A percentile compares a stretch with the other conserved stretches of the same genome.
phyloP scores from a whole-genome alignment of 2,113 vertebrate species.

The Brevimyrus niger region DNA sequence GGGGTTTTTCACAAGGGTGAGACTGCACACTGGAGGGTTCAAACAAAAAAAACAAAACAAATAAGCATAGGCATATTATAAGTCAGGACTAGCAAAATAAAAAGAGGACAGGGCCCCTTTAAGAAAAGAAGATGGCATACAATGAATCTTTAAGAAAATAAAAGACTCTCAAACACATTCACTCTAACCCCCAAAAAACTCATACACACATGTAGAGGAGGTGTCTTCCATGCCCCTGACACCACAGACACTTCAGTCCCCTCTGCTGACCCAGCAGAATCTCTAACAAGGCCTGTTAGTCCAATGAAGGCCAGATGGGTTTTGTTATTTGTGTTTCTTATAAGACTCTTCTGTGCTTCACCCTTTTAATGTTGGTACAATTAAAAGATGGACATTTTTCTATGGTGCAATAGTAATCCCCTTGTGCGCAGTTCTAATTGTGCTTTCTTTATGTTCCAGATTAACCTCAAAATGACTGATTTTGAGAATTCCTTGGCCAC shows the following conservation, averaged over 20 bases:
- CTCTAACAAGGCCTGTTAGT: neutral
- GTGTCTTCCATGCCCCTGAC: neutral
- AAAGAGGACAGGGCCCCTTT: neutral
- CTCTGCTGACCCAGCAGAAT: neutral
- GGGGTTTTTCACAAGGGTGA: too few species aligned
- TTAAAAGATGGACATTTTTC: neutral
- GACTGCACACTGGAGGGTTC: neutral
- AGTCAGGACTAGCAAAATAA: neutral
- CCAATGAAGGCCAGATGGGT: neutral
- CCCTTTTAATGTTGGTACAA: neutral
- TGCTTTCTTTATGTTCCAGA: conserved; percentile 13
- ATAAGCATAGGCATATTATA: neutral
- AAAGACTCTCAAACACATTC: neutral
- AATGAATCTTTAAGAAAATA: neutral
- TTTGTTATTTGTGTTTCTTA: neutral
- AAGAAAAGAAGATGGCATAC: neutral
- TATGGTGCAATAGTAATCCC: neutral
- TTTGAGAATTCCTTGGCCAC: conserved; percentile 70
- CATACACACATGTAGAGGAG: neutral
- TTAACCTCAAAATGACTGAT: conserved; percentile 61
- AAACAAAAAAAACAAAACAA: neutral
- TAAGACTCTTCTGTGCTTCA: neutral
- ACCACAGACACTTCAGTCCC: neutral
- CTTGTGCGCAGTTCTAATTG: neutral
- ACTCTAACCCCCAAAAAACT: neutral